These are phyloP conservation scores for Cheilosia pagana DNA, from an alignment of 2,888 invertebrate genomes.

Conservation along the genomic window DNA sequence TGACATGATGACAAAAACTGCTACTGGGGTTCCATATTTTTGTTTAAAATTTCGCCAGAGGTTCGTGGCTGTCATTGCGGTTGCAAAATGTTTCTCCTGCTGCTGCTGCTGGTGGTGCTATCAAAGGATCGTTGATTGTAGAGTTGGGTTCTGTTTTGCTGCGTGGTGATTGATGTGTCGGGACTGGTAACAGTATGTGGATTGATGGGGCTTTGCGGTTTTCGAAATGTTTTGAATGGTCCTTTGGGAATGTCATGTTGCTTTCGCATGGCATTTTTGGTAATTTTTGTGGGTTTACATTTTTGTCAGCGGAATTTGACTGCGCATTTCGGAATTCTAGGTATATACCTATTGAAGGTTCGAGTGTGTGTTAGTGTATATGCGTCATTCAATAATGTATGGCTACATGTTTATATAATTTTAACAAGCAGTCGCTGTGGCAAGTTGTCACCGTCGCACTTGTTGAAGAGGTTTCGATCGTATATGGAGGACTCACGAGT, in stretches of 20 bases:
- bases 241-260: not conserved
- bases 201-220: slow-evolving; percentile 54
- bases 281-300: not conserved
- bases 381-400: no score
- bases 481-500: no score
- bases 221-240: slow-evolving; percentile 27
- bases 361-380: not conserved
- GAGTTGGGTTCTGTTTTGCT: slow-evolving; percentile 22
- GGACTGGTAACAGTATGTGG: slow-evolving; percentile 27
- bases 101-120: slow-evolving; percentile 33
- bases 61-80: slow-evolving; percentile 34
- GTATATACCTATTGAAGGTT: not conserved
- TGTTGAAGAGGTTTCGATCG: no score
- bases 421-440: no score
- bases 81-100: slow-evolving; percentile 5
- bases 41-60: slow-evolving; percentile 50
- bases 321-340: slow-evolving; percentile 9
- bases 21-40: slow-evolving; percentile 63
- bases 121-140: slow-evolving; percentile 47
- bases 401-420: no score
- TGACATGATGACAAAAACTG: slow-evolving; percentile 67
- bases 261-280: slow-evolving; percentile 8
- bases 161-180: slow-evolving; percentile 49
- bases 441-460: no score
- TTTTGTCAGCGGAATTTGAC: slow-evolving; percentile 8